Evolutionary conservation across 2,888 invertebrate species (phyloP), one percentile per base, ranked within the genome.

Genomic region (Parochlus steinenii): DNA sequence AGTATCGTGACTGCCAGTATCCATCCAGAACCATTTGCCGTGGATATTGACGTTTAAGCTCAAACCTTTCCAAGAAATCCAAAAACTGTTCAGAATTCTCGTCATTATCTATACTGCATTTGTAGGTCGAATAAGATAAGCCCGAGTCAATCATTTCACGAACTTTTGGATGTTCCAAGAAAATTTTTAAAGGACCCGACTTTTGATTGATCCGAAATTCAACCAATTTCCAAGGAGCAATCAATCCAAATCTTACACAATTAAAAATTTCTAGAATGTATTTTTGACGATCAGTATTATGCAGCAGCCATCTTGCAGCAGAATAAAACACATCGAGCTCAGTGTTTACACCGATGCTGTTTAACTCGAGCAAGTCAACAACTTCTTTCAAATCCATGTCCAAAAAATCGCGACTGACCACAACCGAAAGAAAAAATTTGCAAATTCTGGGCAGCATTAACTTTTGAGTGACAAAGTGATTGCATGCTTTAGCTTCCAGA

Each of bases 111-210:
- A 30, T 30, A n/a, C 24, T 19, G 3, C 18, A 6, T 7, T 24
- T 12, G 14, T 36, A 36, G 5, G 20, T 24, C 14, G 36, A 15
- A 24, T 56, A 80, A 79, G 79, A 75, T 17, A 83, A 62, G 16
- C 80, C 82, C 48, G 82, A 78, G 47, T 82, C 78, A 12, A 83
- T 71, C 71, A 79, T 74, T 48, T 77, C 73, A 46, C 75, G 74
- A 12, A 85, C 71, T 42, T 71, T 71, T 0, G 71, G 60, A 43
- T 71, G 67, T 37, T 69, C 67, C 37, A 74, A 70, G 7, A 82
- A 61, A 40, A 75, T 72, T 44, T 74, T 60, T 43, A 83, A 71
- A 47, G 80, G 78, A 0, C 69, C 67, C 47, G 75, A 75, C 47
- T 76, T 75, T 0, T 73, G 72, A 49, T 77, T 79, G 16, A 77